Conservation (phyloP, 2,113 vertebrate species). For the Indicator maculatus region DNA sequence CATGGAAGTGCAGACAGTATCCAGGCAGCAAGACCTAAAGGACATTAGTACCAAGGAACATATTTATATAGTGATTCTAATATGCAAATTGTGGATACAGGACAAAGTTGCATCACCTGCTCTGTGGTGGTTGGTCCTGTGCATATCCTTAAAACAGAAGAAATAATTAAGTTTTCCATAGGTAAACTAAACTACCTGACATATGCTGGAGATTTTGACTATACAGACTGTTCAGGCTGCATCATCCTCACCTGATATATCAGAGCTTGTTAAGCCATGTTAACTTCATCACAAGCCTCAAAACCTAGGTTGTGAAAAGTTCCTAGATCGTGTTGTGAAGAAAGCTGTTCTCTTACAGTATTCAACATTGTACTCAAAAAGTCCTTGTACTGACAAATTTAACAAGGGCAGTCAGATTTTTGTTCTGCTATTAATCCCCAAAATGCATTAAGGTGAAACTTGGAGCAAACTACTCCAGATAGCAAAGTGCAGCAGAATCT, state of each 20-base stretch:
- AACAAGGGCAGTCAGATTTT: background rate
- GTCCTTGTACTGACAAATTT: background rate
- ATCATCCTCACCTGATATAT: background rate
- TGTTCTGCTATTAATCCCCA: background rate
- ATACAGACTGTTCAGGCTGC: background rate
- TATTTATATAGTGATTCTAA: background rate
- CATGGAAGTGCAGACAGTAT: background rate
- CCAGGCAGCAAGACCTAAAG: background rate
- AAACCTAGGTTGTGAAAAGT: background rate
- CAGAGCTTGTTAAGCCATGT: background rate
- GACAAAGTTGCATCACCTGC: background rate
- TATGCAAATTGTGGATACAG: background rate
- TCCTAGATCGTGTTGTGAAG: background rate
- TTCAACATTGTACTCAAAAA: accelerated
- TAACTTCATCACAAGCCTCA: background rate
- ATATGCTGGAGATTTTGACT: background rate
- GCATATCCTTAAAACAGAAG: background rate
- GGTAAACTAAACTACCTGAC: background rate
- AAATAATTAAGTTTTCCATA: background rate
- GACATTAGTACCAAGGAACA: background rate
- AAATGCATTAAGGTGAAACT: background rate
- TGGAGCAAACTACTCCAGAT: background rate
- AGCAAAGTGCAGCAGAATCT: background rate
- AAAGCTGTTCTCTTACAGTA: background rate
- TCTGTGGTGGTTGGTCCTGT: background rate